Evolutionary conservation across 2,113 vertebrate genomes (phyloP).

Genomic region (Channa maculata): DNA sequence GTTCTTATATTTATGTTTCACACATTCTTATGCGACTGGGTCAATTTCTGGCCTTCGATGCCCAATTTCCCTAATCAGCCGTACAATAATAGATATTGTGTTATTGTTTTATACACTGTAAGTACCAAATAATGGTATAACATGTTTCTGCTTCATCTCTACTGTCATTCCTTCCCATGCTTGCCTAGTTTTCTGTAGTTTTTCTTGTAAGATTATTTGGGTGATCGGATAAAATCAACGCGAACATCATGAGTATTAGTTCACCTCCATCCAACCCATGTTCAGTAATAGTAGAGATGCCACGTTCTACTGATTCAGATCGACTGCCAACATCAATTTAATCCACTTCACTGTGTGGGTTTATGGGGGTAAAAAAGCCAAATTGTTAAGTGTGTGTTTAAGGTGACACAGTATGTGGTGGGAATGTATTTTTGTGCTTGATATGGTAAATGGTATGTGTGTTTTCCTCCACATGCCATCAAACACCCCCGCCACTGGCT

Average conservation of each 20-base stretch:
- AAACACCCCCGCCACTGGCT: conserved; percentile 2
- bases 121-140: neutral
- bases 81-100: too few species aligned
- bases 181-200: neutral
- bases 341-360: neutral
- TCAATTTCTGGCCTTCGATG: conserved; percentile 5
- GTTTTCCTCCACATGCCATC: conserved; percentile 1
- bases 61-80: neutral
- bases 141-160: neutral
- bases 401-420: neutral
- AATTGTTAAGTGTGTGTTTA: neutral
- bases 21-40: neutral
- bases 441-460: neutral
- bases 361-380: neutral
- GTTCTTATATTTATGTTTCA: neutral
- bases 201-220: too few species aligned
- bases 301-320: too few species aligned
- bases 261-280: neutral
- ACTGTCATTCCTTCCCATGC: neutral
- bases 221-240: too few species aligned
- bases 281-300: neutral
- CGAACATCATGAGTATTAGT: conserved; percentile 1
- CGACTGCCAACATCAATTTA: neutral
- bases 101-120: too few species aligned
- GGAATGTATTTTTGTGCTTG: neutral